phyloP scores from a whole-genome alignment of 2,113 vertebrate species.

The Caloenas nicobarica region DNA sequence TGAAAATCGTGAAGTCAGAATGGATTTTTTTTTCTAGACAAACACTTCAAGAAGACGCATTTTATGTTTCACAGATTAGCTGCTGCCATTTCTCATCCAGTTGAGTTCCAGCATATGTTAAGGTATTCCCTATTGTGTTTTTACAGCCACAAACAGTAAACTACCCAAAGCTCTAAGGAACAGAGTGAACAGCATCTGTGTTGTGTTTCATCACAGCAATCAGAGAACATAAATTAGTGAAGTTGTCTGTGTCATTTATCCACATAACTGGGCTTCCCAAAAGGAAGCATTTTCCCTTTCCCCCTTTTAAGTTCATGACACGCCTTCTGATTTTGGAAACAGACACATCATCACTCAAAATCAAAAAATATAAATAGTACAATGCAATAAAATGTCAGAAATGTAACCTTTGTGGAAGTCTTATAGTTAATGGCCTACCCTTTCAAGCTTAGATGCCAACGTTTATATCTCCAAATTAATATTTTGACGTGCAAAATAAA shows the following conservation, averaged over 20 bases:
- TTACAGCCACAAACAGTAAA: slow-evolving; percentile 70
- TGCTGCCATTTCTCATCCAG: slow-evolving; percentile 58
- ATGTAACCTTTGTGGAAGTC: neutral
- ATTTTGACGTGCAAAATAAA: neutral
- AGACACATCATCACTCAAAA: neutral
- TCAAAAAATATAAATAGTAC: accelerated
- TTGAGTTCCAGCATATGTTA: slow-evolving; percentile 66
- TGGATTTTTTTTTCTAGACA: slow-evolving; percentile 39
- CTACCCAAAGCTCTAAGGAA: slow-evolving; percentile 68
- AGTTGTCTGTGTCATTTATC: slow-evolving; percentile 65
- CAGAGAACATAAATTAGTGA: slow-evolving; percentile 65
- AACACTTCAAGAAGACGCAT: slow-evolving; percentile 59
- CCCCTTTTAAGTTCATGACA: neutral
- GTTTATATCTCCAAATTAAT: neutral
- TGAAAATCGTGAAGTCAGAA: slow-evolving; percentile 1
- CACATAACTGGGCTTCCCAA: slow-evolving; percentile 53
- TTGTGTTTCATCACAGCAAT: slow-evolving; percentile 64
- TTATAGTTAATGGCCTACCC: accelerated
- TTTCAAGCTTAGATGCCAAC: neutral
- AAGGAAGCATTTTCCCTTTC: neutral
- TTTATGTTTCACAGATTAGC: slow-evolving; percentile 57
- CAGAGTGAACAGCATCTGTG: slow-evolving; percentile 60
- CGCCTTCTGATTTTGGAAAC: neutral
- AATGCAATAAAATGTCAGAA: neutral
- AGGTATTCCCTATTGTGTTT: slow-evolving; percentile 70